These are phyloP conservation scores for Grammomys surdaster DNA, from an alignment of 2,113 vertebrate genomes.

Conservation along the genomic window DNA sequence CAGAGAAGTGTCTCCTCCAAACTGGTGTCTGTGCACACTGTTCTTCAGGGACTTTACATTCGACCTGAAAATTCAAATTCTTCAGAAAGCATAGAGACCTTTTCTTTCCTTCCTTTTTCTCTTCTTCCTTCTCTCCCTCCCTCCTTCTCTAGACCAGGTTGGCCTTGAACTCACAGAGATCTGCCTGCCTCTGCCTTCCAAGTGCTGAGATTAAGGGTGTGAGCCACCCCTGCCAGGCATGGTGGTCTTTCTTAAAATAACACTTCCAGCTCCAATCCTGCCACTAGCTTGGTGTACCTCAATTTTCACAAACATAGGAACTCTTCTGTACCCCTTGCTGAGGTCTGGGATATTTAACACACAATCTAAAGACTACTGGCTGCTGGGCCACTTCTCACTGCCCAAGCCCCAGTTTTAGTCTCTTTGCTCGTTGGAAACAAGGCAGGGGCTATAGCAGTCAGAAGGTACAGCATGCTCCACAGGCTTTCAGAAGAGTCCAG, in stretches of 20 bases:
- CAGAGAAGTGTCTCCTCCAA: background rate
- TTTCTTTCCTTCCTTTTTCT: too few relatives aligned
- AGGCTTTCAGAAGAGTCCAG: background rate
- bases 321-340: background rate
- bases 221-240: too few relatives aligned
- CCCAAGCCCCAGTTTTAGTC: background rate
- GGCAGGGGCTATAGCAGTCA: background rate
- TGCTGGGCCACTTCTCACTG: background rate
- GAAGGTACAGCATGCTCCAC: background rate
- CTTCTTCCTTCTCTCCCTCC: too few relatives aligned
- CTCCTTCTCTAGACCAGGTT: too few relatives aligned
- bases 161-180: too few relatives aligned
- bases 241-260: background rate
- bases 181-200: too few relatives aligned
- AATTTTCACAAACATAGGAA: background rate
- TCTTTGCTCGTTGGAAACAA: background rate
- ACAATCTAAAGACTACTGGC: background rate
- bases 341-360: background rate
- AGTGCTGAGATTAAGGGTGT: too few relatives aligned
- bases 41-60: background rate
- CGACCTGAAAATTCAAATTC: too few relatives aligned
- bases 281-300: rapidly evolving
- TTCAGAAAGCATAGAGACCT: background rate
- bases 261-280: background rate
- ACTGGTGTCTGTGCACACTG: background rate